These are phyloP conservation scores for Nesogale talazaci DNA, from an alignment of 2,113 vertebrate genomes.

Conservation along the genomic window DNA sequence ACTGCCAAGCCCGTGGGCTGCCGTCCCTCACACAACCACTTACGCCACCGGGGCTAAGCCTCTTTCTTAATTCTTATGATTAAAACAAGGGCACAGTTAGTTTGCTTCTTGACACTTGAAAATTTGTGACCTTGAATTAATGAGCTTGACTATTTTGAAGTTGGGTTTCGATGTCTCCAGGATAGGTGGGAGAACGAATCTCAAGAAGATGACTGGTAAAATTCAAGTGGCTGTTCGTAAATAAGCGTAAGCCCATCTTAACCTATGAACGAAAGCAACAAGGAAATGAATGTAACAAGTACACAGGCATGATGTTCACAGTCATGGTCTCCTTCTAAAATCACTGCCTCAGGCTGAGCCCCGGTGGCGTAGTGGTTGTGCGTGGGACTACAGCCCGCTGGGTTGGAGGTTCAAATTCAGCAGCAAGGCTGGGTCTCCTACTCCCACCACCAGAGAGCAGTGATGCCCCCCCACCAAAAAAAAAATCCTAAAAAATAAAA, in stretches of 20 bases:
- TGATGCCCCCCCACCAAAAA: too few species aligned
- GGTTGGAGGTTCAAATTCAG: too few species aligned
- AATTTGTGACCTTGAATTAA: constrained; percentile 2
- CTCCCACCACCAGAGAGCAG: too few species aligned
- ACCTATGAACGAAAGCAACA: constrained; percentile 9
- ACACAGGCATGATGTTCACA: background rate
- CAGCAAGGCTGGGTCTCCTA: too few species aligned
- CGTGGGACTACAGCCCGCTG: too few species aligned
- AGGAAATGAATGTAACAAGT: constrained; percentile 34
- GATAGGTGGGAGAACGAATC: background rate
- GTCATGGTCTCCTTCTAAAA: background rate
- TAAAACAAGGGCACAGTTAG: background rate
- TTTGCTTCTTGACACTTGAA: background rate
- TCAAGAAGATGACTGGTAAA: background rate
- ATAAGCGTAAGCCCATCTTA: constrained; percentile 24
- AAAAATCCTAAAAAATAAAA: too few species aligned
- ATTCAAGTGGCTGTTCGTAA: constrained; percentile 13
- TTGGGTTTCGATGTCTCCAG: background rate
- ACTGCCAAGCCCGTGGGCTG: too few species aligned
- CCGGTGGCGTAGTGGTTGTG: too few species aligned
- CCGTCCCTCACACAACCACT: too few species aligned
- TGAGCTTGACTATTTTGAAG: constrained; percentile 33
- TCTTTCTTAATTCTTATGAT: background rate
- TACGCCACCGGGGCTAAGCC: too few species aligned
- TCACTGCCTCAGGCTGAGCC: too few species aligned